Evolutionary conservation across 2,113 vertebrate species (phyloP).

Genomic region (Pterocles burchelli): DNA sequence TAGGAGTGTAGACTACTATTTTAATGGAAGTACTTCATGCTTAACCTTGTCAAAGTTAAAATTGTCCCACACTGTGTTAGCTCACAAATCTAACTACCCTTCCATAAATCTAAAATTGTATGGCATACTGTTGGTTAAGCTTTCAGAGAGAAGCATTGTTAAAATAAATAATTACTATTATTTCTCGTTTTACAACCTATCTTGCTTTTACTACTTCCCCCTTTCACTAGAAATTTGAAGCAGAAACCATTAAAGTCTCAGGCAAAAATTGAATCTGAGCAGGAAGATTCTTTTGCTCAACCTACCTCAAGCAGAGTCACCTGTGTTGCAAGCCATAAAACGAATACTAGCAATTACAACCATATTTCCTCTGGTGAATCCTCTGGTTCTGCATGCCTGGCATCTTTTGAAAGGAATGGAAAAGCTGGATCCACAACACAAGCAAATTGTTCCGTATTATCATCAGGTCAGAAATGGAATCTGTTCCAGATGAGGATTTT

Average conservation of each 20-base stretch:
- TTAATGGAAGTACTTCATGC: not conserved
- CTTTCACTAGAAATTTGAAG: slow-evolving; percentile 76
- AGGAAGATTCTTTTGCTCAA: slow-evolving; percentile 76
- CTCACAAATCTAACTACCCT: not conserved
- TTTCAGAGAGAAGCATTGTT: not conserved
- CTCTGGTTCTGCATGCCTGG: slow-evolving; percentile 67
- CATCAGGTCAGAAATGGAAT: slow-evolving; percentile 79
- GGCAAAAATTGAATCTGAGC: slow-evolving; percentile 75
- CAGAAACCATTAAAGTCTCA: slow-evolving; percentile 83
- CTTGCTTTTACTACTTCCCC: not conserved
- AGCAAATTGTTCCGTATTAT: slow-evolving; percentile 54
- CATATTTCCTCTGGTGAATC: slow-evolving; percentile 79
- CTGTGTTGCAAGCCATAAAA: slow-evolving; percentile 49
- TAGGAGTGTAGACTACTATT: not conserved
- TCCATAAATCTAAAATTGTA: not conserved
- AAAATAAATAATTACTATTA: not conserved
- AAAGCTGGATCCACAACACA: slow-evolving; percentile 72
- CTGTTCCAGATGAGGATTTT: not conserved
- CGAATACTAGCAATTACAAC: not conserved
- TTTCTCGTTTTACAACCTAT: not conserved
- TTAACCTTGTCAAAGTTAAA: not conserved
- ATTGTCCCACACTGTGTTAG: not conserved
- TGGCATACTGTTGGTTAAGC: not conserved
- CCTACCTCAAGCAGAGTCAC: slow-evolving; percentile 87
- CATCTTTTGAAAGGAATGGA: slow-evolving; percentile 58